These are phyloP conservation scores for Zaprionus ornatus DNA, from an alignment of 1,140 invertebrate genomes.

Conservation along the genomic window DNA sequence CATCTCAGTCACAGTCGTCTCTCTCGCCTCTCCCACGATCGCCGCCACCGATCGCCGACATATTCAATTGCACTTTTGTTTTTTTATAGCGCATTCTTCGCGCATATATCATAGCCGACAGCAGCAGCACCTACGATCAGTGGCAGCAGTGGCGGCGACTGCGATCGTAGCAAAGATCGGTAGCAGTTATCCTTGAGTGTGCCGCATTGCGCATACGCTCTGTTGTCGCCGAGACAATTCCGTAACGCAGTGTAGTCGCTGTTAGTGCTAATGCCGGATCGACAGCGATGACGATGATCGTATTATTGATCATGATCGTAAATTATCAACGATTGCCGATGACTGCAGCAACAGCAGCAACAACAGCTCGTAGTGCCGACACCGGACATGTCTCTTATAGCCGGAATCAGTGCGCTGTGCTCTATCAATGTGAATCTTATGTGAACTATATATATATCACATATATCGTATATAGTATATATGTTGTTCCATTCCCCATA, in stretches of 20 bases:
- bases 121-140: conserved; percentile 7
- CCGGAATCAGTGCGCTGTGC: background rate
- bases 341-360: conserved; percentile 1
- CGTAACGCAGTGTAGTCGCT: conserved; percentile 28
- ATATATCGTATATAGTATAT: background rate
- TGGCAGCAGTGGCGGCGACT: background rate
- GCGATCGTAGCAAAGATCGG: conserved; percentile 22
- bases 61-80: conserved; percentile 36
- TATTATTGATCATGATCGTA: conserved; percentile 43
- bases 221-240: conserved; percentile 42
- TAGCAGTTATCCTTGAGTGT: conserved; percentile 48
- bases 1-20: background rate
- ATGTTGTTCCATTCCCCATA: no score
- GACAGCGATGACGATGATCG: conserved; percentile 21
- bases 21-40: conserved; percentile 3
- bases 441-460: background rate
- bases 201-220: conserved; percentile 64
- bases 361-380: background rate
- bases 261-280: conserved; percentile 19
- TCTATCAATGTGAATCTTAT: no score
- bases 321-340: conserved; percentile 32
- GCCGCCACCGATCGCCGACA: conserved; percentile 3
- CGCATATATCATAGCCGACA: conserved; percentile 66
- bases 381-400: background rate
- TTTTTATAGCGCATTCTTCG: conserved; percentile 74